These are phyloP conservation scores for Ascaphus truei DNA, from an alignment of 2,113 vertebrate genomes.

Conservation along the genomic window DNA sequence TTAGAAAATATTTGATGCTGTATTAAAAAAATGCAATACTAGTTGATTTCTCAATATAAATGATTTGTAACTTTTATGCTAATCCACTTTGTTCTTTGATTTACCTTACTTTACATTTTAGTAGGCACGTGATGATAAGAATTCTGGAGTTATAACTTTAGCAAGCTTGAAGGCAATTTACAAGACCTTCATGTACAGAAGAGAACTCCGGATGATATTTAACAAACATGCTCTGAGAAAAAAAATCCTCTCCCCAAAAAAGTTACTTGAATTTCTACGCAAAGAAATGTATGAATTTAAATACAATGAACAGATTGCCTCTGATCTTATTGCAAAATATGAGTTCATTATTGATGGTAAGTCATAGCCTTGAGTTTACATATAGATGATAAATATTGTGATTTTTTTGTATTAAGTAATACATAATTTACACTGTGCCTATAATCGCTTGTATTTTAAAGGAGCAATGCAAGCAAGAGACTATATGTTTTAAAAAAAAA, in stretches of 20 bases:
- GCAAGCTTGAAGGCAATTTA: constrained; percentile 65
- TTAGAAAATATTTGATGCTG: too few relatives aligned
- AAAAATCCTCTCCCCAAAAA: constrained; percentile 33
- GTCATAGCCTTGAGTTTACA: too few relatives aligned
- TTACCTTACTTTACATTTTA: constrained; percentile 22
- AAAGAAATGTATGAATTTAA: constrained; percentile 49
- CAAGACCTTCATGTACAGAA: constrained; percentile 50
- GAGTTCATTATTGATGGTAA: constrained; percentile 65
- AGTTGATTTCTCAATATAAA: too few relatives aligned
- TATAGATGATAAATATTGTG: too few relatives aligned
- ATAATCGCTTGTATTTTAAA: too few relatives aligned
- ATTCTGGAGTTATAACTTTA: constrained; percentile 44
- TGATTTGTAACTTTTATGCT: too few relatives aligned
- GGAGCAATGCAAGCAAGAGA: neutral
- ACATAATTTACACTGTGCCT: too few relatives aligned
- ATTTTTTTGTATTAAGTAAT: too few relatives aligned
- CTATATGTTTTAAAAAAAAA: neutral
- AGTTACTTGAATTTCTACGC: constrained; percentile 52
- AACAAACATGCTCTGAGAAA: constrained; percentile 43
- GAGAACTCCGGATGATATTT: constrained; percentile 59
- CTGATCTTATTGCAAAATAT: constrained; percentile 55
- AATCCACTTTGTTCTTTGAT: too few relatives aligned
- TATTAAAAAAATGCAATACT: too few relatives aligned
- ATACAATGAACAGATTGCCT: neutral
- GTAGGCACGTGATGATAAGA: constrained; percentile 51